These are phyloP conservation scores for Leucania comma DNA, from an alignment of 2,888 invertebrate species.

Conservation along the genomic window DNA sequence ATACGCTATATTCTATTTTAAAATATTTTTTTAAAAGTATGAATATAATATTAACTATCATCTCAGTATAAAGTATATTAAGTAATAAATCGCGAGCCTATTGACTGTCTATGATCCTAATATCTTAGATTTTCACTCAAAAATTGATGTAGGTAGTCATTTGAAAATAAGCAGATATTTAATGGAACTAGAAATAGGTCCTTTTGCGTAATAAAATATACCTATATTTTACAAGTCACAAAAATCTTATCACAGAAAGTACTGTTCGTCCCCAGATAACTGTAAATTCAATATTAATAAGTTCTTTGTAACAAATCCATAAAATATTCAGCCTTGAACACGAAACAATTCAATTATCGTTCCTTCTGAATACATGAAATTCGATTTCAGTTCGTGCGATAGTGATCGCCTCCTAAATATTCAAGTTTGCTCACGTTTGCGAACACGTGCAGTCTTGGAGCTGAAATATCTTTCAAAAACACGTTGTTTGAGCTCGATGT, in stretches of 20 bases:
- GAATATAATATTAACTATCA: too few relatives aligned
- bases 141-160: too few relatives aligned
- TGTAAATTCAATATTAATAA: conserved; percentile 39
- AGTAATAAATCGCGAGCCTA: too few relatives aligned
- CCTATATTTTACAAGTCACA: not conserved
- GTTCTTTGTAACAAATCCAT: conserved; percentile 14
- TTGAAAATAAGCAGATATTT: too few relatives aligned
- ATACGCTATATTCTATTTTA: too few relatives aligned
- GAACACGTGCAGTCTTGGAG: conserved; percentile 21
- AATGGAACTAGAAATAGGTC: not conserved
- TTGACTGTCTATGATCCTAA: too few relatives aligned
- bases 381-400: conserved; percentile 34
- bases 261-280: not conserved
- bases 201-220: not conserved
- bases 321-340: conserved; percentile 34
- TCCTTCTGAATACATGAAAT: conserved; percentile 35
- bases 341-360: conserved; percentile 36
- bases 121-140: too few relatives aligned
- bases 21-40: too few relatives aligned
- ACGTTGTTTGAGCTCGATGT: conserved; percentile 11
- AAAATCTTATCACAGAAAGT: not conserved
- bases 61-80: too few relatives aligned
- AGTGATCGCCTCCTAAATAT: conserved; percentile 46
- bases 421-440: conserved; percentile 45
- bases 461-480: conserved; percentile 36